Conservation (phyloP, 2,113 vertebrate genomes). For the Beaufortia kweichowensis region DNA sequence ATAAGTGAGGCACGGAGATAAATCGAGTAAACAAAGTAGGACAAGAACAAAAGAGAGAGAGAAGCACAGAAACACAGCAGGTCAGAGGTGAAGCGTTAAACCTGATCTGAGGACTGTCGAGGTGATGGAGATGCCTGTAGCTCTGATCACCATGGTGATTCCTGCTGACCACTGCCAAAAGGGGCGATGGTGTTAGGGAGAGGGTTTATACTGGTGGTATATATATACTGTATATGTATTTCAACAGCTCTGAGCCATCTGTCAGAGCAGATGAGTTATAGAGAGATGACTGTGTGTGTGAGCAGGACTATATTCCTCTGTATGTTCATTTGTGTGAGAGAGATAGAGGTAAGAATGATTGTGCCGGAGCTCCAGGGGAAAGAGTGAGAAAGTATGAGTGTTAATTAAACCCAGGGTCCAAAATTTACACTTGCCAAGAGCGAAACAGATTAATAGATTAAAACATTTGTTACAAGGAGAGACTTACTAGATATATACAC, state of each 20-base stretch:
- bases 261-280: no score
- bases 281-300: no score
- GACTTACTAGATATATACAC: no score
- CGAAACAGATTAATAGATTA: no score
- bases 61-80: not conserved
- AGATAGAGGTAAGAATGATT: not conserved
- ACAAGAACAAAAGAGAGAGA: not conserved
- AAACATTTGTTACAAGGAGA: no score
- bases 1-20: constrained; percentile 5
- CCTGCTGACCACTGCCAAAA: constrained; percentile 4
- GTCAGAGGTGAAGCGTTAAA: constrained; percentile 8
- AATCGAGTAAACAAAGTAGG: constrained; percentile 4
- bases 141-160: not conserved
- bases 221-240: no score
- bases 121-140: not conserved
- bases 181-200: no score
- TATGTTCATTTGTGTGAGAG: not conserved
- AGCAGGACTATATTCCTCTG: no score
- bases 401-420: not conserved
- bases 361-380: not conserved
- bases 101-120: not conserved
- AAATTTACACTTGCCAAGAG: no score
- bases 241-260: not conserved
- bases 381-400: not conserved
- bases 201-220: no score